Base-by-base conservation (phyloP, 2,113 vertebrate species). In the Mormoops blainvillei region DNA sequence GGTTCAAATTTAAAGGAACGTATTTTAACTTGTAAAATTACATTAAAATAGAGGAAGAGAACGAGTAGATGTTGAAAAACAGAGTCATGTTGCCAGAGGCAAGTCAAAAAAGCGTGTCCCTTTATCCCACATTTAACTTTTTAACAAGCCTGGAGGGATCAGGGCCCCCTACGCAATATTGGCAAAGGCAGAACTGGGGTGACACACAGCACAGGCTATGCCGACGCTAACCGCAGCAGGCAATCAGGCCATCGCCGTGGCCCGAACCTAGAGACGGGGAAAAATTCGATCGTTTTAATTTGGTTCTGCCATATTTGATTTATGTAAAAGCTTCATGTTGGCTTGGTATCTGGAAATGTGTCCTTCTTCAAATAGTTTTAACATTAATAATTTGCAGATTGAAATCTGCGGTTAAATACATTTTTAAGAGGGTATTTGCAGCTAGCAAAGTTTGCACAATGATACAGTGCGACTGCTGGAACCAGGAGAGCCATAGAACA, bases 341-440 rank as follows among this genome's bases (percentile, higher is more conserved):
- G 97, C 97, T 89, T 73, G 5, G 71, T 48, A 65, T 96, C 91
- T 98, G 96, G 97, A 97, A 98, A 98, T 73, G 52, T 76, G 77
- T 94, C 81, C 54, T 52, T 96, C 94, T 97, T 81, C 89, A 96
- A 97, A 98, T 92, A 97, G 43, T 96, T 97, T 95, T 45, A 95
- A 87, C 81, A 94, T 95, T 94, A 97, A 98, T 90, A 97, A 84
- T 95, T 91, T 96, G 74, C 81, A 98, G 97, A 95, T 89, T 88
- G 50, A 97, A 96, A 96, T 83, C 73, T 31, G 24, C 7, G 89
- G 91, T 96, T 95, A 87, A 86, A 74, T 78, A 41, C 81, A 94
- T 84, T 95, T 96, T 94, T 86, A 91, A 96, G 85, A 96, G 94
- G 89, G 91, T 71, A 94, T 88, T 63, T 96, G 82, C 84, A 96